A percentile compares a stretch with the other conserved stretches of the same genome.
phyloP scores from a whole-genome alignment of 2,888 invertebrate species.

The Nemotelus pantherinus region DNA sequence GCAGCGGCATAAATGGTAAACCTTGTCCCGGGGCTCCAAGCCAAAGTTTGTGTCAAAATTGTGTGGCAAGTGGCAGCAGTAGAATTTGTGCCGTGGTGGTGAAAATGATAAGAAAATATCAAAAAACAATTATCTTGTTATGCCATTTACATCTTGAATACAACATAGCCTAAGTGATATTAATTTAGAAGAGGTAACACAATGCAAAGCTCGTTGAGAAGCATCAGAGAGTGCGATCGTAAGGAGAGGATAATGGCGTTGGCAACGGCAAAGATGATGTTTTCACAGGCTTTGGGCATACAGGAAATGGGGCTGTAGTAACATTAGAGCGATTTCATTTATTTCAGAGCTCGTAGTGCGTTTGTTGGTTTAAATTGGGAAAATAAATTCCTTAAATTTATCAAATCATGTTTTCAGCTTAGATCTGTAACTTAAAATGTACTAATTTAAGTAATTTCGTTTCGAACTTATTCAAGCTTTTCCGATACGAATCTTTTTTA shows the following conservation, averaged over 20 bases:
- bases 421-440: no score
- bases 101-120: neutral
- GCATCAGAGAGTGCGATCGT: neutral
- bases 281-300: no score
- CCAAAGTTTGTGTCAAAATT: no score
- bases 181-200: slow-evolving; percentile 22
- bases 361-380: no score
- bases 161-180: slow-evolving; percentile 17
- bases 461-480: no score
- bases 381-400: no score
- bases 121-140: slow-evolving; percentile 36
- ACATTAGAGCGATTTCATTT: no score
- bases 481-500: no score
- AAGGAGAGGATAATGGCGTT: neutral
- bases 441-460: no score
- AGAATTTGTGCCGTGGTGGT: neutral
- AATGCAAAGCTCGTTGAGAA: neutral
- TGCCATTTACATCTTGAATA: slow-evolving; percentile 9
- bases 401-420: no score
- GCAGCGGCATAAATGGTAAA: neutral
- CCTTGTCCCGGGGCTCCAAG: neutral
- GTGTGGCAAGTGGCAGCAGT: neutral
- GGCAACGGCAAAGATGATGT: neutral
- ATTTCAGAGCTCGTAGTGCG: no score
- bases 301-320: no score